Evolutionary conservation across 1,140 invertebrate genomes (phyloP).

Genomic region (Drosophila nikananu): DNA sequence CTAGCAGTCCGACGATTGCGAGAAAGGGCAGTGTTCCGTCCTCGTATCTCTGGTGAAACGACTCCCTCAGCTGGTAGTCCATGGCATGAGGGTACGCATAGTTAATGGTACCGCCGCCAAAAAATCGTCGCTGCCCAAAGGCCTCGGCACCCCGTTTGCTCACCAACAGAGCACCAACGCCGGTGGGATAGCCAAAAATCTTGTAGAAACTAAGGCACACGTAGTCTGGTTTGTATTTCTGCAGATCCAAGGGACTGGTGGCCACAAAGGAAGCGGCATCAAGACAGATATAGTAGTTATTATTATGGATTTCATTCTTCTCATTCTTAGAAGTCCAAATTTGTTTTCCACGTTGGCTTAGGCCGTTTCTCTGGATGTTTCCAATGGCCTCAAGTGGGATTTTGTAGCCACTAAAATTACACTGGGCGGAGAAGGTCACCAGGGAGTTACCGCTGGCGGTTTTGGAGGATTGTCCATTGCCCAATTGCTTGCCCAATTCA

Average conservation of each 20-base stretch:
- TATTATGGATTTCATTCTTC: conserved; percentile 27
- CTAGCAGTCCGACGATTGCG: conserved; percentile 92
- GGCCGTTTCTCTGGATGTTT: conserved; percentile 88
- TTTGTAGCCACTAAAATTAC: conserved; percentile 97
- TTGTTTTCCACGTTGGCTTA: conserved; percentile 85
- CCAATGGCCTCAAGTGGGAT: conserved; percentile 92
- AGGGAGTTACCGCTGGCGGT: conserved; percentile 87
- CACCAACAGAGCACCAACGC: conserved; percentile 94
- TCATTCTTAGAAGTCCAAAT: conserved; percentile 6
- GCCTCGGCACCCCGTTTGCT: conserved; percentile 88
- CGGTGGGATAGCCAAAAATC: conserved; percentile 98
- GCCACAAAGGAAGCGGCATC: conserved; percentile 94
- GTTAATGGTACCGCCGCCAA: conserved; percentile 96
- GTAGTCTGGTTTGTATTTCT: conserved; percentile 92
- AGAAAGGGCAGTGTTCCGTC: conserved; percentile 97
- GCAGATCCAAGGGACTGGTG: conserved; percentile 93
- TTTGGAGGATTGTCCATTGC: background rate
- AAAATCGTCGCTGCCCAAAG: conserved; percentile 91
- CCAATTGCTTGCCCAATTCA: background rate
- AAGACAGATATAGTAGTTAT: conserved; percentile 92
- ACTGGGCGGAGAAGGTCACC: conserved; percentile 95
- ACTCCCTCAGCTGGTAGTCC: conserved; percentile 89
- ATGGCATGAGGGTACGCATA: conserved; percentile 90
- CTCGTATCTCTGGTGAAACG: conserved; percentile 93
- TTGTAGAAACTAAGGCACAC: conserved; percentile 98